Evolutionary conservation across 2,113 vertebrate genomes (phyloP), one percentile per base, ranked within the genome.

Genomic region (Dunckerocampus dactyliophorus): DNA sequence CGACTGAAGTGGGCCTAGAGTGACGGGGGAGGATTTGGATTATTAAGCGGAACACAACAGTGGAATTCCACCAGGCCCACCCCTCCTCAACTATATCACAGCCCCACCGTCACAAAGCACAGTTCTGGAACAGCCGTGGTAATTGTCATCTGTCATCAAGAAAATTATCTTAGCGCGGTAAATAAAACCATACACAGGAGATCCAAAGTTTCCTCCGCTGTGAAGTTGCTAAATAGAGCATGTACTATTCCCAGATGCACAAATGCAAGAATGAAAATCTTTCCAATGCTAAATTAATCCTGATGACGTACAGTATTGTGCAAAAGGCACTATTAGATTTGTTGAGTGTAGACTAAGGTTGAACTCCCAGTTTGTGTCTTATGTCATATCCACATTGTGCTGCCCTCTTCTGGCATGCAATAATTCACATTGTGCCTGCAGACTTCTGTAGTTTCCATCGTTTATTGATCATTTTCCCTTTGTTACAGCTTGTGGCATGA

Each of bases 11-110:
- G 79, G 85, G 85, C 82, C 77, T 71, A 73, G 64, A 76, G 82
- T 79, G 84, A 87, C 53, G 83, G 85, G 19, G 81, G 76, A 83
- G 86, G 87, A 88, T 89, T 89, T 88, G 80, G 81, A 88, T 88
- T 89, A 89, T 89, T 86, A 86, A 85, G 72, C 87, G 76, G 82
- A 86, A 88, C 82, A 86, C 80, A 90, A 82, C 82, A 83, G 71
- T 62, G 59, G 68, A 82, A 69, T 85, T 85, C 80, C 88, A 79
- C 53, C 45, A 72, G 81, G 69, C 58, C 71, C 24, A 4, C 8
- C 37, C 19, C 37, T 37, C 64, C 24, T 20, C 11, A 59, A 64
- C 67, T 74, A 53, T 79, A 81, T 84, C 79, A 77, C 65, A 82
- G 70, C 51, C 45, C 69, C 69, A 65, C 70, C 79, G 70, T 66